These are phyloP conservation scores for Megaptera novaeangliae DNA, from an alignment of 2,113 vertebrate species.

Conservation along the genomic window DNA sequence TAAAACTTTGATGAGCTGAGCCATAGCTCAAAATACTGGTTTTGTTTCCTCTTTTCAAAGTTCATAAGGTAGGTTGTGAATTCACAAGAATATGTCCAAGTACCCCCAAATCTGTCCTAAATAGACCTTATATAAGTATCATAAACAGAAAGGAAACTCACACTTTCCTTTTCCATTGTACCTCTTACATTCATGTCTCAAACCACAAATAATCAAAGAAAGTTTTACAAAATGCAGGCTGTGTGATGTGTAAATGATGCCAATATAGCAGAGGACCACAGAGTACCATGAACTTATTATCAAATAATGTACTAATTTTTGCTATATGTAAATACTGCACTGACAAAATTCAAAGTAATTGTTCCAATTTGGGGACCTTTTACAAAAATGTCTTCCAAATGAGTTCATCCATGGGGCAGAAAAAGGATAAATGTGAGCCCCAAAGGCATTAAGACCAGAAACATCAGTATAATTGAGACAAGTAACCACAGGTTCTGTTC, in stretches of 20 bases:
- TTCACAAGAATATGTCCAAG: background rate
- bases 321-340: background rate
- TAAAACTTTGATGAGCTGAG: background rate
- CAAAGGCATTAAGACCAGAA: background rate
- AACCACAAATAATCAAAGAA: background rate
- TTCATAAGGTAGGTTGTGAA: background rate
- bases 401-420: background rate
- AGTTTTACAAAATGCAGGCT: background rate
- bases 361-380: background rate
- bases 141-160: background rate
- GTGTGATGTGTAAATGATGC: background rate
- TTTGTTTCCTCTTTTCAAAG: background rate
- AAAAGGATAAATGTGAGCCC: background rate
- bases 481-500: background rate
- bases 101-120: background rate
- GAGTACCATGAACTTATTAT: background rate
- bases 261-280: background rate
- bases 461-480: background rate
- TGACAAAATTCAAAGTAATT: background rate
- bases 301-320: background rate
- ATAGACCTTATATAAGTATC: background rate
- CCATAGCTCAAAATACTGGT: background rate
- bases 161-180: background rate
- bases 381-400: background rate
- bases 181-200: background rate